phyloP scores from a whole-genome alignment of 2,888 invertebrate genomes.

The Tromatobia lineatoria region DNA sequence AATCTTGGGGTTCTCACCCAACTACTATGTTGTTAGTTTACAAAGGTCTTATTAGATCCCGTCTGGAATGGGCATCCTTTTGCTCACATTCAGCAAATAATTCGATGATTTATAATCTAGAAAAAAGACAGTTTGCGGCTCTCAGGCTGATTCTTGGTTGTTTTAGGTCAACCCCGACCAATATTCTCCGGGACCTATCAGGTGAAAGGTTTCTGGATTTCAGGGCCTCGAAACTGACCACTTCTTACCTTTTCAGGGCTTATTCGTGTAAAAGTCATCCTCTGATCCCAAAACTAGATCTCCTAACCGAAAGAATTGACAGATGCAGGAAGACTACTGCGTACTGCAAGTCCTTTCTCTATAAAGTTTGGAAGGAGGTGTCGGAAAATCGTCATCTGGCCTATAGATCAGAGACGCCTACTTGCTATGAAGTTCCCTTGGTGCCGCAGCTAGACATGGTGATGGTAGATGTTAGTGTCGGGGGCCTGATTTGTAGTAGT shows the following conservation, averaged over 20 bases:
- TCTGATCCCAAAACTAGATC: slow-evolving; percentile 1
- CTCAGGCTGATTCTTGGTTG: neutral
- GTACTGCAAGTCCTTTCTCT: neutral
- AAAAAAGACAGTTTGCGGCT: no score
- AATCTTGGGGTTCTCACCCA: slow-evolving; percentile 44
- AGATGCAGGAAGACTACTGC: neutral
- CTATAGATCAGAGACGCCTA: neutral
- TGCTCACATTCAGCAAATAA: neutral
- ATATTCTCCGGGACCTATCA: neutral
- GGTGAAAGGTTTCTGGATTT: neutral
- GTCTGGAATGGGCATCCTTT: slow-evolving; percentile 10
- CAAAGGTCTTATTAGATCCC: slow-evolving; percentile 29
- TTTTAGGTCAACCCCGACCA: slow-evolving; percentile 8
- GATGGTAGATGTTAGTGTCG: neutral
- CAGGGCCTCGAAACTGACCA: neutral
- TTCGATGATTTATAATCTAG: neutral
- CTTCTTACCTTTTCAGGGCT: neutral
- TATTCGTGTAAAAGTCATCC: neutral
- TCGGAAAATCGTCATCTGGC: neutral
- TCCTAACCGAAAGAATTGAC: neutral
- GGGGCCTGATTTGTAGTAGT: neutral
- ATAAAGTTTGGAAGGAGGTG: neutral
- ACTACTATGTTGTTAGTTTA: slow-evolving; percentile 27
- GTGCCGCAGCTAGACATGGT: neutral
- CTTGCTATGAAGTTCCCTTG: neutral